A percentile compares a stretch with the other conserved stretches of the same genome.
phyloP scores from a whole-genome alignment of 2,888 invertebrate species.

The Epinotia ramella region DNA sequence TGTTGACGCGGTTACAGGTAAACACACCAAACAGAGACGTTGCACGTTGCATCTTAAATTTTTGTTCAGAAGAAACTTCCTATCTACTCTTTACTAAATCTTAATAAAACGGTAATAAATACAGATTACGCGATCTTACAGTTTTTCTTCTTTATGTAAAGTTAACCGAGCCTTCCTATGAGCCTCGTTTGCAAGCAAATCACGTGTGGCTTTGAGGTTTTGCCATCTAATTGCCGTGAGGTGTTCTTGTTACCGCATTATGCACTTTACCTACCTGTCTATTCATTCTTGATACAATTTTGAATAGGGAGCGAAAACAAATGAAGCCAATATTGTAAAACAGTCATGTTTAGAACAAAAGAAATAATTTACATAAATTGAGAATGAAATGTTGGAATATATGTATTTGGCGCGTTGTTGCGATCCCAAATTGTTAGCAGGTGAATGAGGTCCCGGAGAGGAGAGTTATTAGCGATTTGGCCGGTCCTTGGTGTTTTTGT shows the following conservation, averaged over 20 bases:
- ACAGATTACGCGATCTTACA: not conserved
- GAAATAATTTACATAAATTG: conserved; percentile 24
- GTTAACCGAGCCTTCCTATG: conserved; percentile 8
- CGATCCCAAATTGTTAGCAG: conserved; percentile 33
- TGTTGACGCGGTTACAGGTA: not conserved
- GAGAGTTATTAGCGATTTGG: conserved; percentile 23
- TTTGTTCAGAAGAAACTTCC: not conserved
- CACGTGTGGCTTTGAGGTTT: conserved; percentile 36
- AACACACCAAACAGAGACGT: not conserved
- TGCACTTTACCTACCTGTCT: conserved; percentile 28
- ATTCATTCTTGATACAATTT: conserved; percentile 29
- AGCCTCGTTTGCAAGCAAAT: conserved; percentile 35
- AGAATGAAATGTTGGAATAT: conserved; percentile 11
- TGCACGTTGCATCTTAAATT: not conserved
- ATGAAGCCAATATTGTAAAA: conserved; percentile 25
- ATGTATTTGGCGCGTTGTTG: conserved; percentile 28
- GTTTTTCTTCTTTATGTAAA: conserved; percentile 16
- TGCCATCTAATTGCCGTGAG: conserved; percentile 30
- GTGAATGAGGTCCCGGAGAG: conserved; percentile 25
- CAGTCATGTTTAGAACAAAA: conserved; percentile 28
- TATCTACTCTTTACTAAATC: conserved; percentile 1
- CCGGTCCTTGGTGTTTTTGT: conserved; percentile 15
- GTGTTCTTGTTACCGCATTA: conserved; percentile 28
- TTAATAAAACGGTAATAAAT: conserved; percentile 4
- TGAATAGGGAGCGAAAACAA: conserved; percentile 33